These are phyloP conservation scores for Drosophila novamexicana DNA, from an alignment of 1,140 invertebrate species.

Conservation along the genomic window DNA sequence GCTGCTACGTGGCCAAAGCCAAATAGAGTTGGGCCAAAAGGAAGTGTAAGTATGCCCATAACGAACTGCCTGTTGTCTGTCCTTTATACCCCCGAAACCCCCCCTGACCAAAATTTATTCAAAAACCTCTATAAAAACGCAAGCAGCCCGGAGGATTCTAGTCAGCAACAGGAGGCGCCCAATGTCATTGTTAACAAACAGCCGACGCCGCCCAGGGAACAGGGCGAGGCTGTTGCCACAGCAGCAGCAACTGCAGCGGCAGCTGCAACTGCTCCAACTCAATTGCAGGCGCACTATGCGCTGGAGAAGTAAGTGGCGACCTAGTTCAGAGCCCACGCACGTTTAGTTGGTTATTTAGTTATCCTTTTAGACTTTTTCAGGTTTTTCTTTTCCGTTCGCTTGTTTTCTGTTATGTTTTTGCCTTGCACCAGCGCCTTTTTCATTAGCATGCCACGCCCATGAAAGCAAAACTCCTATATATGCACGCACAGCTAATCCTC, in stretches of 20 bases:
- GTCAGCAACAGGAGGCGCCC: conserved; percentile 46
- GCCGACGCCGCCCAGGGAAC: conserved; percentile 69
- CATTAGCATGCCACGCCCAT: conserved; percentile 23
- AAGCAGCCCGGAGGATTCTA: conserved; percentile 49
- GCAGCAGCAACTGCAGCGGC: conserved; percentile 11
- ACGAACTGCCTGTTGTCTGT: conserved; percentile 20
- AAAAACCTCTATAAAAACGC: conserved; percentile 33
- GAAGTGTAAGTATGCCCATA: conserved; percentile 70
- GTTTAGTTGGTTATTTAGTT: conserved; percentile 21
- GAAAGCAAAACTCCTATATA: background rate
- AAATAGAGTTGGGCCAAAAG: conserved; percentile 71
- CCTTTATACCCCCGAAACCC: conserved; percentile 11
- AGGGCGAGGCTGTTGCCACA: conserved; percentile 25
- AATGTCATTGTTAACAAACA: conserved; percentile 81
- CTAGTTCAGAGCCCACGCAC: conserved; percentile 45
- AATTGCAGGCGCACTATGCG: conserved; percentile 70
- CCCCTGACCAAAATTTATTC: conserved; percentile 17
- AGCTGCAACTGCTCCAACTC: conserved; percentile 37
- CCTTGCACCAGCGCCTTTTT: background rate
- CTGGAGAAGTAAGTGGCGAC: conserved; percentile 73
- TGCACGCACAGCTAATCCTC: background rate
- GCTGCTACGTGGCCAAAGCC: conserved; percentile 72
- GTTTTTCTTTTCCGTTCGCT: conserved; percentile 18
- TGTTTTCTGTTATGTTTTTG: conserved; percentile 10
- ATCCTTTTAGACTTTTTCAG: conserved; percentile 7